Evolutionary conservation across 2,797 vertebrate genomes (phyloP).

Genomic region (Loris lydekkerianus): DNA sequence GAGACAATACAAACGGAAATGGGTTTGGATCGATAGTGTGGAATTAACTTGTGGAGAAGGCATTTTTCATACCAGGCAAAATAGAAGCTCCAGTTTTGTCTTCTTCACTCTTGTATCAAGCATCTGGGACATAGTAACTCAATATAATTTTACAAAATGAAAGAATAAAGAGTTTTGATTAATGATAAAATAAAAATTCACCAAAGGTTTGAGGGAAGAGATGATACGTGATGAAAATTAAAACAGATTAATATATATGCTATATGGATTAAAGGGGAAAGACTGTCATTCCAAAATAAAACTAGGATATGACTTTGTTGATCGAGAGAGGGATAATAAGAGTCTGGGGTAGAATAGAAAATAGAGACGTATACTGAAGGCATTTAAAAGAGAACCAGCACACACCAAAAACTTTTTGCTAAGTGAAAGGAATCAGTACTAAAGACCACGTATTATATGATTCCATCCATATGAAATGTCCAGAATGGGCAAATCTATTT

Average conservation of each 20-base stretch:
- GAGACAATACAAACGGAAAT: neutral
- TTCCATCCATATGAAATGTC: constrained; percentile 6
- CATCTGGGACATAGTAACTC: neutral
- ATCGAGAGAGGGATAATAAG: neutral
- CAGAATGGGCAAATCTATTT: neutral
- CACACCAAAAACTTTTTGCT: neutral
- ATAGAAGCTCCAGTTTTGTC: neutral
- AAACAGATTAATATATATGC: neutral
- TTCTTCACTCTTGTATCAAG: neutral
- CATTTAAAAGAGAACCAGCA: constrained; percentile 5
- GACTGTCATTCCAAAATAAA: constrained; percentile 14
- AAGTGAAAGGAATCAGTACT: neutral
- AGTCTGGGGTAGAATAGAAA: neutral
- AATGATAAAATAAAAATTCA: constrained; percentile 55
- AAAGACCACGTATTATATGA: neutral
- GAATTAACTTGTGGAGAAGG: neutral
- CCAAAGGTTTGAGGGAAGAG: constrained; percentile 25
- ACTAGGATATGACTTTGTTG: constrained; percentile 2
- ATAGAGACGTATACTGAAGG: neutral
- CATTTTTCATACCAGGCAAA: neutral
- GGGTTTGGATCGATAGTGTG: neutral
- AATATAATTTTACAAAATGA: constrained; percentile 20
- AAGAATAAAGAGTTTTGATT: constrained; percentile 21
- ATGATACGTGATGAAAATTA: neutral
- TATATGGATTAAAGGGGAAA: constrained; percentile 17